Evolutionary conservation across 1,140 invertebrate genomes (phyloP).

Genomic region (Aphis gossypii): DNA sequence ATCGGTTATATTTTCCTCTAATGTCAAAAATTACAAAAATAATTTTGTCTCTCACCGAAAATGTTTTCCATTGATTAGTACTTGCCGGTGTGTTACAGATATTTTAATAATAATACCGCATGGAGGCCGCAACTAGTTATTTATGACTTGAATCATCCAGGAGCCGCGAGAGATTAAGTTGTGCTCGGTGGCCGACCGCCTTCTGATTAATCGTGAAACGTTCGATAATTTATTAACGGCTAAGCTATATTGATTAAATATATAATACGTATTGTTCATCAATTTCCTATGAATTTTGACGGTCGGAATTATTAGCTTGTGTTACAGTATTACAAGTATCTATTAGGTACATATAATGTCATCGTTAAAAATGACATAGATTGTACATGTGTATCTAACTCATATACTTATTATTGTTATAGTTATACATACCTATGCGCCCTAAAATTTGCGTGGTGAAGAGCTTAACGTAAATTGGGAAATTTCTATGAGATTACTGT

Average conservation of each 20-base stretch:
- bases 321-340: neutral
- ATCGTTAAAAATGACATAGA: neutral
- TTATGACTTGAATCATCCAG: neutral
- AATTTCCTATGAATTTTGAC: neutral
- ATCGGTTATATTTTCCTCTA: neutral
- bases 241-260: neutral
- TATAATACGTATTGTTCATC: neutral
- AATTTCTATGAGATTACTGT: neutral
- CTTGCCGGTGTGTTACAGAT: neutral
- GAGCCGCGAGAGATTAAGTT: neutral
- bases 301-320: neutral
- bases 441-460: neutral
- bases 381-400: neutral
- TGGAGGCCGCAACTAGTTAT: neutral
- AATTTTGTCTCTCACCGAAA: neutral
- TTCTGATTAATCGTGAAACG: constrained; percentile 11
- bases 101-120: neutral
- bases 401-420: too few species aligned
- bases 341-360: neutral
- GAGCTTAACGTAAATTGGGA: neutral
- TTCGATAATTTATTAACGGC: neutral
- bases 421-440: too few species aligned
- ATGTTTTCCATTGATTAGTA: neutral
- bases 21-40: neutral
- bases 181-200: neutral